phyloP scores from a whole-genome alignment of 2,797 vertebrate species.

The Threskiornis aethiopicus region DNA sequence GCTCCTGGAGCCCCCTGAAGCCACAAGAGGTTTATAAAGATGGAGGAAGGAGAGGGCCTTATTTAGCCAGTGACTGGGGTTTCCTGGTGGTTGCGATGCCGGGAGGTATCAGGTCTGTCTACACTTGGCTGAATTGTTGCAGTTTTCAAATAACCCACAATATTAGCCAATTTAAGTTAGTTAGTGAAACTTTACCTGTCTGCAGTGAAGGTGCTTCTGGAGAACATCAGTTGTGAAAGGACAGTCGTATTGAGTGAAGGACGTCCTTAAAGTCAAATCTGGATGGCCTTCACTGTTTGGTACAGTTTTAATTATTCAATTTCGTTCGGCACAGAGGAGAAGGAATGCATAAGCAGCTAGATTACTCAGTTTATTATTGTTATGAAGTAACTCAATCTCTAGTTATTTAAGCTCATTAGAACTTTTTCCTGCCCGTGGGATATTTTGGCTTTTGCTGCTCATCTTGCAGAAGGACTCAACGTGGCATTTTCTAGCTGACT shows the following conservation, averaged over 20 bases:
- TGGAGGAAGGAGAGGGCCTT: background rate
- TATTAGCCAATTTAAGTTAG: background rate
- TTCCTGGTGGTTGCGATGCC: background rate
- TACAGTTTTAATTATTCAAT: accelerated
- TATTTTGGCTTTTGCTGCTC: background rate
- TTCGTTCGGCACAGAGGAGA: too few relatives aligned
- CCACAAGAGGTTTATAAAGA: too few relatives aligned
- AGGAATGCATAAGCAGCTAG: background rate
- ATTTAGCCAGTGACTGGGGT: background rate
- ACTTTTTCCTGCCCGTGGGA: background rate
- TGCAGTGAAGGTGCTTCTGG: background rate
- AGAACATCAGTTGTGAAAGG: background rate
- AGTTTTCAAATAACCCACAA: too few relatives aligned
- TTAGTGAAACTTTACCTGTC: too few relatives aligned
- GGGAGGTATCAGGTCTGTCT: background rate
- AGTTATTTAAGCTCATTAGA: background rate
- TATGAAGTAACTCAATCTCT: background rate
- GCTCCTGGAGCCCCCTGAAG: background rate
- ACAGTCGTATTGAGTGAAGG: accelerated
- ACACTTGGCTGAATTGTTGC: background rate
- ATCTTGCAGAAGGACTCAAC: background rate
- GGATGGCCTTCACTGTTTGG: background rate
- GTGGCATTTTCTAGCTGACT: background rate
- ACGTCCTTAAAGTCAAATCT: background rate
- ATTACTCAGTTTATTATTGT: background rate